phyloP scores from a whole-genome alignment of 2,797 vertebrate genomes.

The Columba guinea region DNA sequence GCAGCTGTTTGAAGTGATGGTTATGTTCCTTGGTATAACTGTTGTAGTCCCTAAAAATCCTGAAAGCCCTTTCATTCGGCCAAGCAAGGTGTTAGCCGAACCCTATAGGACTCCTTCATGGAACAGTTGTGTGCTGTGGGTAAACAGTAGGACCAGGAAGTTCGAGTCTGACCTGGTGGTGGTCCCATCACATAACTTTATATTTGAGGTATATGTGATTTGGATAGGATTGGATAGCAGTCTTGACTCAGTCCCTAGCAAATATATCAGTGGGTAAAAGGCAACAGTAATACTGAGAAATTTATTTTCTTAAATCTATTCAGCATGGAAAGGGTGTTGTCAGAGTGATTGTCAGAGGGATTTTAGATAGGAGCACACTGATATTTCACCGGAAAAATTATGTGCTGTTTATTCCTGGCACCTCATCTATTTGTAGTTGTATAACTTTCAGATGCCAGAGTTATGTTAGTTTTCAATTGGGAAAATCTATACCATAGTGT shows the following conservation, averaged over 20 bases:
- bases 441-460: neutral
- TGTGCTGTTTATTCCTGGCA: neutral
- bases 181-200: neutral
- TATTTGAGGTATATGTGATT: neutral
- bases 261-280: neutral
- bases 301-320: neutral
- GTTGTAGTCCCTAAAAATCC: neutral
- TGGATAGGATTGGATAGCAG: neutral
- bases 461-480: neutral
- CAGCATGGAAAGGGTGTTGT: neutral
- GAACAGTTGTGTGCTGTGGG: rapidly evolving
- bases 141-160: neutral
- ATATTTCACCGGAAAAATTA: neutral
- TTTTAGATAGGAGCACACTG: neutral
- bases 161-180: neutral
- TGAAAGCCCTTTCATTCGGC: neutral
- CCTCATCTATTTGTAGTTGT: neutral
- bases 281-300: neutral
- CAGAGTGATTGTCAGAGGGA: neutral
- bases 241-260: neutral
- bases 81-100: neutral
- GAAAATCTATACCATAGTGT: neutral
- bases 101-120: neutral
- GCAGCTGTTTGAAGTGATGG: neutral
- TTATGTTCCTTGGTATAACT: neutral